phyloP scores from a whole-genome alignment of 2,113 vertebrate genomes.

The Cyphomyrus discorhynchus region DNA sequence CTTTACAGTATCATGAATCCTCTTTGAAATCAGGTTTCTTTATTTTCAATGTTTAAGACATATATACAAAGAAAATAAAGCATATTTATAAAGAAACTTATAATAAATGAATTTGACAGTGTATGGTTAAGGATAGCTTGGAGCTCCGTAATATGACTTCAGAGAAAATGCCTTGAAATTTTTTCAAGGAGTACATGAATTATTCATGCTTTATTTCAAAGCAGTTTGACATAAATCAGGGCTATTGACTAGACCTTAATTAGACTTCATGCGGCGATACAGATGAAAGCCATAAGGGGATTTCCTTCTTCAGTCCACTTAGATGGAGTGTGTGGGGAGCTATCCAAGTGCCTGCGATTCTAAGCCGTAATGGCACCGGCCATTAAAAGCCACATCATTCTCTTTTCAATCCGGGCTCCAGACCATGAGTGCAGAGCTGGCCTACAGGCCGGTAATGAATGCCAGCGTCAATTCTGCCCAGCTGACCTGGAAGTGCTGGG shows the following conservation, averaged over 20 bases:
- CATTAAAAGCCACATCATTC: not conserved
- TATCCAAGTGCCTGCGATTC: not conserved
- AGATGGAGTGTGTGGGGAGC: not conserved
- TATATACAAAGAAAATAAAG: not conserved
- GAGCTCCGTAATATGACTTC: not conserved
- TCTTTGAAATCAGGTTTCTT: not conserved
- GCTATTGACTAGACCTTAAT: not conserved
- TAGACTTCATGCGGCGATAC: not conserved
- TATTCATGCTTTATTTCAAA: constrained; percentile 4
- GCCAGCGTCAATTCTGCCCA: not conserved
- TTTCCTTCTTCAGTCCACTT: not conserved
- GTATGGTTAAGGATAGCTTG: not conserved
- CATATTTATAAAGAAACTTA: not conserved
- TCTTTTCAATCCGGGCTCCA: not conserved
- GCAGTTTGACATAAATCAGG: not conserved
- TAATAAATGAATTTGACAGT: not conserved
- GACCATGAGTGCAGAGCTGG: not conserved
- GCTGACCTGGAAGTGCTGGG: not conserved
- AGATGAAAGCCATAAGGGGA: not conserved
- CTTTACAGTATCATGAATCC: not conserved
- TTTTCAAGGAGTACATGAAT: not conserved
- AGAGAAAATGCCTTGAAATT: not conserved
- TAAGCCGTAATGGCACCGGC: not conserved
- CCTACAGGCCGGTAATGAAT: not conserved
- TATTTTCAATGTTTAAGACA: not conserved